Base-by-base conservation (phyloP, 2,113 vertebrate genomes). In the Pardalotus punctatus region DNA sequence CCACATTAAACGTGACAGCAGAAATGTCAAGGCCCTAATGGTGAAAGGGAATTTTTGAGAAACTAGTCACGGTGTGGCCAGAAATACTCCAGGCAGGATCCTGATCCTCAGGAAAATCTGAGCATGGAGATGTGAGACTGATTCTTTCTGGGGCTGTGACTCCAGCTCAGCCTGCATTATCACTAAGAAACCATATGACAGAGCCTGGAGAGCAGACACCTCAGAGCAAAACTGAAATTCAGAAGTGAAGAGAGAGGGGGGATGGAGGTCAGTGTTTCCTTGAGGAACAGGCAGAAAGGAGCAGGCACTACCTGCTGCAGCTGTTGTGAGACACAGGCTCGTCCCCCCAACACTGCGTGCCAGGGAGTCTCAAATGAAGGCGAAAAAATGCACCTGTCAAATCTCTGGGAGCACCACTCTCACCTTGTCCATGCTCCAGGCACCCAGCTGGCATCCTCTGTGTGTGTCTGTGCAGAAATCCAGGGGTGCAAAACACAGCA, bases 401-500 rank as follows among this genome's bases (percentile, higher is more conserved):
- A 58, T 21, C 38, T 56, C 64, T 42, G 20, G 24, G 38, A 86
- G 8, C 60, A 40, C 16, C 51, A 11, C 35, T 43, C 22, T 47
- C 2, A 1, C 35, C 27, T 43, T 73, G 38, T 5, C 60, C 81
- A n/a, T 11, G 47, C 38, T 43, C 10, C 62, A 51, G 20, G 10
- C 15, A 47, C 27, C 35, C 27, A 33, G 9, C 7, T 19, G 11
- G 53, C 6, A 2, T 9, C 53, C 25, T 25, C 62, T 50, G 24
- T 6, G 0, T 3, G 16, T 13, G 33, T 24, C 72, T 56, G 27
- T 21, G 43, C 40, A 25, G 6, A 60, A 78, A 38, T 40, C 78
- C 53, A 14, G n/a, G 22, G 0, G 2, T 12, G 14, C 24, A 61
- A n/a, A 92, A 17, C 45, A 53, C 2, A 0, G 0, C 1, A 38